Conservation (phyloP, 2,888 invertebrate species). For the Leptopilina drosophilae region DNA sequence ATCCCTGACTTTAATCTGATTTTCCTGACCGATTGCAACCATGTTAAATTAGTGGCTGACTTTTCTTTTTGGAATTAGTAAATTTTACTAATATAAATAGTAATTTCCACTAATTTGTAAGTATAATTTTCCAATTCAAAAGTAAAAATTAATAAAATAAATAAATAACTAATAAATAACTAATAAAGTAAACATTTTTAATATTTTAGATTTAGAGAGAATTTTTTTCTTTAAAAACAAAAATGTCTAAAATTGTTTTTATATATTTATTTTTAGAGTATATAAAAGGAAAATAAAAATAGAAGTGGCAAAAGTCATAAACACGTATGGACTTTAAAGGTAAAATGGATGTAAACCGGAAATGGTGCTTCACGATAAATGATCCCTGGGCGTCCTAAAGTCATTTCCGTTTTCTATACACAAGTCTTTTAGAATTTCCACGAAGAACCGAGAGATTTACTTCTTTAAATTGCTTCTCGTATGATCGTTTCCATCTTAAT, state of each 20-base stretch:
- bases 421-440: neutral
- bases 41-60: too few species aligned
- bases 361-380: conserved; percentile 36
- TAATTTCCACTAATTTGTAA: too few species aligned
- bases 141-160: too few species aligned
- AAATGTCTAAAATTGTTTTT: neutral
- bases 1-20: too few species aligned
- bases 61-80: too few species aligned
- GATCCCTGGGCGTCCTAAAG: conserved; percentile 15
- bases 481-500: neutral
- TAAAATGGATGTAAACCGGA: conserved; percentile 19
- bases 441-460: neutral
- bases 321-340: neutral
- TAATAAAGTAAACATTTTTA: too few species aligned
- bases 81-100: too few species aligned
- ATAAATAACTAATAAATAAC: too few species aligned
- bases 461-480: neutral
- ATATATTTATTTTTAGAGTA: neutral
- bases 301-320: neutral
- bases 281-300: neutral
- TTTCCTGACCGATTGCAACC: too few species aligned
- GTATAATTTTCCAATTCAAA: too few species aligned
- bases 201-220: too few species aligned
- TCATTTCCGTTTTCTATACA: conserved; percentile 18
- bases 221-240: neutral